A percentile compares a stretch with the other conserved stretches of the same genome.
Evolutionary conservation across 1,140 invertebrate species (phyloP).

Genomic region (Ctenoplectra terminalis): DNA sequence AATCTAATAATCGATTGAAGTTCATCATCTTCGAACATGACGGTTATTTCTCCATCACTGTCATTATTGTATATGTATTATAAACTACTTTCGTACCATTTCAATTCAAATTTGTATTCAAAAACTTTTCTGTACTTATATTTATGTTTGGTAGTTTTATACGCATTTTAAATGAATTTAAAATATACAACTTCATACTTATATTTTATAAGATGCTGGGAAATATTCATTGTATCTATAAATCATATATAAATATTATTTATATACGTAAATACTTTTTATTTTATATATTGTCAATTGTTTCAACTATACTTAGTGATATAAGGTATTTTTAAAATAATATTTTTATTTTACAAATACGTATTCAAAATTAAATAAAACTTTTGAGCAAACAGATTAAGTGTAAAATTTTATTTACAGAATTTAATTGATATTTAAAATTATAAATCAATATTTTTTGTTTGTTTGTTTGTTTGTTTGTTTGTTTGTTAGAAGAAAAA

Average conservation of each 20-base stretch:
- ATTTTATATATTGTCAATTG: not conserved
- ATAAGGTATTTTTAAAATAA: too few relatives aligned
- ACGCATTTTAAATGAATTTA: not conserved
- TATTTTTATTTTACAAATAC: not conserved
- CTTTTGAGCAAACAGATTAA: not conserved
- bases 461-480: too few relatives aligned
- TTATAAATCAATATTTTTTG: too few relatives aligned
- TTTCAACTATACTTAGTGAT: not conserved
- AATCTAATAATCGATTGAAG: slow-evolving; percentile 31
- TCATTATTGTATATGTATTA: slow-evolving; percentile 46
- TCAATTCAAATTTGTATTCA: slow-evolving; percentile 58
- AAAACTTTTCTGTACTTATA: slow-evolving; percentile 30
- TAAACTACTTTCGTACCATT: slow-evolving; percentile 39
- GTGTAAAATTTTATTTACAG: not conserved
- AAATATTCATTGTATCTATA: slow-evolving; percentile 2
- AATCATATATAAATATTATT: slow-evolving; percentile 6
- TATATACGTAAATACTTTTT: not conserved
- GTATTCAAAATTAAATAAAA: not conserved
- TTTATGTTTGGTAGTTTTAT: not conserved
- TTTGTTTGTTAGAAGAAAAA: not conserved
- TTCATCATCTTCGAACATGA: slow-evolving; percentile 21
- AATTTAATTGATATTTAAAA: slow-evolving; percentile 7
- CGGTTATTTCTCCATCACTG: slow-evolving; percentile 27
- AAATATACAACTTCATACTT: not conserved
- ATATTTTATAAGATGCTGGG: not conserved